These are phyloP conservation scores for Tychaedon coryphoeus DNA, from an alignment of 2,113 vertebrate species.

Conservation along the genomic window DNA sequence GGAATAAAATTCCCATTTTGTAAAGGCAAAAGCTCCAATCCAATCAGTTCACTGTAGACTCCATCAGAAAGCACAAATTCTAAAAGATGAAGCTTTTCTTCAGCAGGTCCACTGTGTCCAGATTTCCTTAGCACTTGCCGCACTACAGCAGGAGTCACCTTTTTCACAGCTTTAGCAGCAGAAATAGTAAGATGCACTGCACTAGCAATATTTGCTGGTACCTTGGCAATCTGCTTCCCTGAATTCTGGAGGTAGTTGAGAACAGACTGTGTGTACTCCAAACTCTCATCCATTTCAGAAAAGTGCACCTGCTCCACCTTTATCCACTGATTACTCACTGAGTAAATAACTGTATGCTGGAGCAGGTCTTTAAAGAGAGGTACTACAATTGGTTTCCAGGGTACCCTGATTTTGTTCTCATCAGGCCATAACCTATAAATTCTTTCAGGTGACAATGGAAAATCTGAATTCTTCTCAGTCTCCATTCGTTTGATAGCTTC, in stretches of 20 bases:
- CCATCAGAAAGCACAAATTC: conserved; percentile 89
- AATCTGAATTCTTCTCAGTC: conserved; percentile 81
- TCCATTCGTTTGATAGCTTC: conserved; percentile 86
- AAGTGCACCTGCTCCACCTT: conserved; percentile 84
- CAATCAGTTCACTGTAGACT: conserved; percentile 91
- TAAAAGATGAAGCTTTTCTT: conserved; percentile 86
- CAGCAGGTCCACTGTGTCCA: conserved; percentile 74
- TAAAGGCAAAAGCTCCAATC: conserved; percentile 90
- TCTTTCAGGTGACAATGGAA: conserved; percentile 77
- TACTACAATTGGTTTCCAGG: conserved; percentile 88
- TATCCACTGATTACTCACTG: conserved; percentile 84
- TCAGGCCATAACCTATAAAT: conserved; percentile 92
- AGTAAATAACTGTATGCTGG: conserved; percentile 84
- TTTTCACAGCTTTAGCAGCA: conserved; percentile 74
- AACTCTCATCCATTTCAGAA: conserved; percentile 83
- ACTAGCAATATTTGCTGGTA: conserved; percentile 80
- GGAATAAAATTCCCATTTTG: conserved; percentile 85
- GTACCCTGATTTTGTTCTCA: conserved; percentile 76
- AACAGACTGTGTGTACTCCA: conserved; percentile 80
- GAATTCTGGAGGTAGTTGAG: conserved; percentile 93
- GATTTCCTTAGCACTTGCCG: conserved; percentile 87
- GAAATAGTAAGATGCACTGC: conserved; percentile 74
- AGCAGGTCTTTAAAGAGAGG: conserved; percentile 88
- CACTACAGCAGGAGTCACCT: conserved; percentile 84
- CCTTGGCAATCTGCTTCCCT: conserved; percentile 88